Conservation (phyloP, 1,140 invertebrate genomes). For the Amyelois transitella region DNA sequence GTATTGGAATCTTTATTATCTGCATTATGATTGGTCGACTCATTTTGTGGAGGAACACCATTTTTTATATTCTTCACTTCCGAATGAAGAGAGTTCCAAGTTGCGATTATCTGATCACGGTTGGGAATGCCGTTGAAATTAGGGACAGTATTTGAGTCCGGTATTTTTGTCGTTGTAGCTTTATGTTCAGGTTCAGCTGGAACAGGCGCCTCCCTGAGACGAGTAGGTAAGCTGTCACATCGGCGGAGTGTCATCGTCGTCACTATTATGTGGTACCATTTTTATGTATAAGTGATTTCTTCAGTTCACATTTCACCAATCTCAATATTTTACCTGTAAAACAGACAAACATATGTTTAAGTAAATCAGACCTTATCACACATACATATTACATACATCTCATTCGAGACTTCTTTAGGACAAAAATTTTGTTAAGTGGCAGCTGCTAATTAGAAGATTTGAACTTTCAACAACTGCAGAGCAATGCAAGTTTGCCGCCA, state of each 20-base stretch:
- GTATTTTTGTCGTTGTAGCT: conserved; percentile 25
- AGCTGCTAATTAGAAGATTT: background rate
- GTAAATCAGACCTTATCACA: too few species aligned
- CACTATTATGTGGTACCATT: conserved; percentile 40
- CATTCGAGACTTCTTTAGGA: too few species aligned
- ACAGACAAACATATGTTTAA: too few species aligned
- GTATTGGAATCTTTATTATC: conserved; percentile 36
- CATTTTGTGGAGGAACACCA: conserved; percentile 42
- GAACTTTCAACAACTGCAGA: background rate
- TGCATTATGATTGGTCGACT: conserved; percentile 18
- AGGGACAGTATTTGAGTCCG: conserved; percentile 47
- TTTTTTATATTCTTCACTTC: conserved; percentile 66
- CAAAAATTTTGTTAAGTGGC: too few species aligned
- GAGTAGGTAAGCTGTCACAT: conserved; percentile 61
- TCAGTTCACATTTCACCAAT: conserved; percentile 18
- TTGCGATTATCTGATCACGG: conserved; percentile 61
- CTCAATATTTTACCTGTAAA: background rate
- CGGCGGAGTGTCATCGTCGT: conserved; percentile 58
- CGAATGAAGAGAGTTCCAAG: conserved; percentile 63
- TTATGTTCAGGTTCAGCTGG: conserved; percentile 20
- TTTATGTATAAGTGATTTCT: conserved; percentile 22
- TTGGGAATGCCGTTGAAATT: conserved; percentile 37
- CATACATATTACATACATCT: too few species aligned
- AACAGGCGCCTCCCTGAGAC: conserved; percentile 35
- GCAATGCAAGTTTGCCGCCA: background rate